Evolutionary conservation across 2,888 invertebrate species (phyloP).

Genomic region (Sinodicranocentrus sp.): DNA sequence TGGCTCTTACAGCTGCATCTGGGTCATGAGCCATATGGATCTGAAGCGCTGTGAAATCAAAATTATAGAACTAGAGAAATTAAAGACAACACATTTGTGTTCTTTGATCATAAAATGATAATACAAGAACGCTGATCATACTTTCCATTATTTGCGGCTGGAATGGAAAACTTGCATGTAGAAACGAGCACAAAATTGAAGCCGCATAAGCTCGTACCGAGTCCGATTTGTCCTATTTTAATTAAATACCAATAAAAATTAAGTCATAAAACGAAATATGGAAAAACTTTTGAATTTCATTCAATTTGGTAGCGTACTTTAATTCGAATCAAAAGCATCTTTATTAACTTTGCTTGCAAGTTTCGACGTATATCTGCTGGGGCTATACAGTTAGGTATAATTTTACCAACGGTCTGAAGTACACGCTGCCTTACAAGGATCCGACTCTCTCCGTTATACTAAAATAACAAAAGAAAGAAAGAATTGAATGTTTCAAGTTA

Average conservation of each 20-base stretch:
- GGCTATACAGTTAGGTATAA: slow-evolving; percentile 22
- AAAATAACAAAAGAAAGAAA: background rate
- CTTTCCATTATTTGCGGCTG: slow-evolving; percentile 1
- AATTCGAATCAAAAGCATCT: slow-evolving; percentile 21
- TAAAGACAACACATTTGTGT: background rate
- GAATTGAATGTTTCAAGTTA: background rate
- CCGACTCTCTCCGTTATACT: slow-evolving; percentile 37
- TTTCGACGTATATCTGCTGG: background rate
- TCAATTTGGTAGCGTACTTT: slow-evolving; percentile 10
- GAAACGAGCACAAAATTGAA: slow-evolving; percentile 18
- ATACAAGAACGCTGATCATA: no score
- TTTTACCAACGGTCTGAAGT: slow-evolving; percentile 31
- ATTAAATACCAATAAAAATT: slow-evolving; percentile 14
- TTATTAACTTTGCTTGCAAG: slow-evolving; percentile 12
- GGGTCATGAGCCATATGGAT: slow-evolving; percentile 38
- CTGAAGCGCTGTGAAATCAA: slow-evolving; percentile 22
- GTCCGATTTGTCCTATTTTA: slow-evolving; percentile 61
- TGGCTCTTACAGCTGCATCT: slow-evolving; percentile 17
- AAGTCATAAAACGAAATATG: background rate
- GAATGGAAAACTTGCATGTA: slow-evolving; percentile 1
- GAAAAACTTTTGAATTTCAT: background rate
- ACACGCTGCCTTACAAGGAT: slow-evolving; percentile 10
- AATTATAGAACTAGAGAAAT: background rate
- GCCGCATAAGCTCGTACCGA: slow-evolving; percentile 25
- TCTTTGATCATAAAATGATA: background rate